phyloP scores from a whole-genome alignment of 2,888 invertebrate species.

The Lepidochrysops patricia region DNA sequence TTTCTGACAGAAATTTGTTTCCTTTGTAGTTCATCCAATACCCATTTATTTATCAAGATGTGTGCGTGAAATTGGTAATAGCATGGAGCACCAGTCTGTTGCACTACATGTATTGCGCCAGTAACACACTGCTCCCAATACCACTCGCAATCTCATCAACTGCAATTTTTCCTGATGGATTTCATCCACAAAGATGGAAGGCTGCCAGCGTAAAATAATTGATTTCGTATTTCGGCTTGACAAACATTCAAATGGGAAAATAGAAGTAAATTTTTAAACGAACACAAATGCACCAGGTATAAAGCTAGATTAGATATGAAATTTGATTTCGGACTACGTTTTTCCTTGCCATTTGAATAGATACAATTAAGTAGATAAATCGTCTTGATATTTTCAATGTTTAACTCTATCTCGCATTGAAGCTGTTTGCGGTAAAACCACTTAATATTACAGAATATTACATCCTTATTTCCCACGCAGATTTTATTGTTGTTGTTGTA shows the following conservation, averaged over 20 bases:
- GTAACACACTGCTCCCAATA: slow-evolving; percentile 2
- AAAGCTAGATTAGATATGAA: too few species aligned
- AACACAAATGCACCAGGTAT: too few species aligned
- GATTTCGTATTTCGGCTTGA: not conserved
- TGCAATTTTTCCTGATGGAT: not conserved
- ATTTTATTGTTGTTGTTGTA: too few species aligned
- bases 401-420: not conserved
- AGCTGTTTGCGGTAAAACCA: not conserved
- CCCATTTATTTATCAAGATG: not conserved
- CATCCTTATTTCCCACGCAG: not conserved
- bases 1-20: too few species aligned
- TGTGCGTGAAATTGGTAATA: slow-evolving; percentile 24
- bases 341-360: too few species aligned
- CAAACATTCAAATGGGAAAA: not conserved
- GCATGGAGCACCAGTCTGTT: not conserved
- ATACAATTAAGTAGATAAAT: too few species aligned
- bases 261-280: too few species aligned
- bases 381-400: not conserved
- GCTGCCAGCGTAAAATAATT: not conserved
- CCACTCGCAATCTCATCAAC: not conserved
- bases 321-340: too few species aligned
- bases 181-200: not conserved
- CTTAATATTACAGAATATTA: not conserved
- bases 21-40: not conserved
- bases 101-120: not conserved